phyloP scores from a whole-genome alignment of 2,888 invertebrate species.

The Sarcophaga caerulescens region DNA sequence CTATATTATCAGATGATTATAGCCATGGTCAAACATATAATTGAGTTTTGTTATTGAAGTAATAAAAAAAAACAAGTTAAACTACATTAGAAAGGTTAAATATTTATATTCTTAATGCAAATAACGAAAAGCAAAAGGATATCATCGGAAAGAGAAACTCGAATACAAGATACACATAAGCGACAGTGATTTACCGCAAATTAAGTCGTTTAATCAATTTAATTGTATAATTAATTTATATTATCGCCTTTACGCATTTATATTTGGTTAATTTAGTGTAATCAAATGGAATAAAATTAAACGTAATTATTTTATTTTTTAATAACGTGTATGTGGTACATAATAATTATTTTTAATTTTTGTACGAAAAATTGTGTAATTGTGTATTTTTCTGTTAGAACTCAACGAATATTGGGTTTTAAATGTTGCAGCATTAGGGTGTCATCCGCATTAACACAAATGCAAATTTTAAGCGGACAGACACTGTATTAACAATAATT shows the following conservation, averaged over 20 bases:
- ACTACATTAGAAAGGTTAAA: background rate
- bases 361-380: too few relatives aligned
- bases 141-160: background rate
- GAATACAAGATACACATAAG: background rate
- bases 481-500: too few relatives aligned
- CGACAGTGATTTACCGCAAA: slow-evolving; percentile 34
- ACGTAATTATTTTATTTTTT: too few relatives aligned
- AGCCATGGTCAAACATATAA: slow-evolving; percentile 5
- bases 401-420: too few relatives aligned
- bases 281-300: background rate
- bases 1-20: background rate
- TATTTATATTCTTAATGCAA: background rate
- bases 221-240: slow-evolving; percentile 49
- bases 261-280: background rate
- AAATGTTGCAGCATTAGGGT: too few relatives aligned
- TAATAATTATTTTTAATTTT: too few relatives aligned
- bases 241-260: slow-evolving; percentile 1
- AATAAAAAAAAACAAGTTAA: background rate
- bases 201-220: slow-evolving; percentile 45
- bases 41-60: background rate
- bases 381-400: too few relatives aligned
- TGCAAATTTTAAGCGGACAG: too few relatives aligned
- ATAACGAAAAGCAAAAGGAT: background rate
- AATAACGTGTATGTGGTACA: too few relatives aligned
- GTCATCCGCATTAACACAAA: too few relatives aligned